Evolutionary conservation across 2,113 vertebrate species (phyloP), one percentile per base, ranked within the genome.

Genomic region (Notechis scutatus): DNA sequence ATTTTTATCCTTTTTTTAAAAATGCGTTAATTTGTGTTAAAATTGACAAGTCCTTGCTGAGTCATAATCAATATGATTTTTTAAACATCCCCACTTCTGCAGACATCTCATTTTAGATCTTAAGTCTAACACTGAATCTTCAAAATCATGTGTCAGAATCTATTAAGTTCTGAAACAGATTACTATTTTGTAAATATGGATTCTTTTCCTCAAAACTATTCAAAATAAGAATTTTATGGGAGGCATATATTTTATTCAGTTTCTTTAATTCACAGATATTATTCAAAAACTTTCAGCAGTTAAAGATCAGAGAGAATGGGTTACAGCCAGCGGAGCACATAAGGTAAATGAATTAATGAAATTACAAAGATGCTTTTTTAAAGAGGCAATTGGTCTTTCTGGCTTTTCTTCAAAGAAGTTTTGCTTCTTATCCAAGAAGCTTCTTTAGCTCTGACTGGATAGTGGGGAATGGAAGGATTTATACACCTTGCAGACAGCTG

Each of bases 211-310:
- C 59, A 39, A 39, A 26, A 5, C 91, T 52, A 88, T 2, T 92
- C 85, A 85, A 93, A 94, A 90, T 20, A 92, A 96, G 90, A 95
- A 56, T 24, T 52, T 29, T 92, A 86, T 91, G 29, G 3, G 47
- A 91, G 93, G 85, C 0, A 57, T 87, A 86, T 52, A 24, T 74
- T 89, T 91, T 87, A 20, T 90, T 15, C 92, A 34, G 9, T 88
- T 94, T 7, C 39, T 95, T 95, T 92, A 10, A 95, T 96, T 85
- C 81, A 47, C 85, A 99, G 98, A 98, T 96, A 98, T 99, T 96
- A 98, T 99, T 97, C 98, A 99, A 97, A 99, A 99, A 94, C 95
- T 99, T 86, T 97, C 98, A 92, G 96, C 97, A 7, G 94, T 96
- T 88, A 98, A 97, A 94, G 97, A 97, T 92, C 98, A 98, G 96